A percentile compares a stretch with the other conserved stretches of the same genome.
Evolutionary conservation across 1,140 invertebrate species (phyloP).

Genomic region (Pseudobourletiella spinata): DNA sequence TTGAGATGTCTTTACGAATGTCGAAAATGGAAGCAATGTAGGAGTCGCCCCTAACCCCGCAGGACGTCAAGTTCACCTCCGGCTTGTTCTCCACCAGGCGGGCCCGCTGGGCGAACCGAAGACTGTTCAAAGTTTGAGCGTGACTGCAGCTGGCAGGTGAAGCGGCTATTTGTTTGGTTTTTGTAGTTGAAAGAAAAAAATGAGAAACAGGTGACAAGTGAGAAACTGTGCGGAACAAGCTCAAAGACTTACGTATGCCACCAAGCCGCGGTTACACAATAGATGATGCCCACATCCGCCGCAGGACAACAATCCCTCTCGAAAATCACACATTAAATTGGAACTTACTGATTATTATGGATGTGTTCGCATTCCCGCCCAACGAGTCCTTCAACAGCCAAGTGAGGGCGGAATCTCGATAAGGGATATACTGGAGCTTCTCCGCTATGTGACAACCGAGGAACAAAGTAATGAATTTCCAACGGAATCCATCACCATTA

Average conservation of each 20-base stretch:
- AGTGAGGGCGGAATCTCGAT: slow-evolving; percentile 63
- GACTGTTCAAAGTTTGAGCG: slow-evolving; percentile 59
- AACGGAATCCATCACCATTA: too few relatives aligned
- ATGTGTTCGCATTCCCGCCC: slow-evolving; percentile 54
- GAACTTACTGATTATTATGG: slow-evolving; percentile 53
- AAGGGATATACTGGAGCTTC: slow-evolving; percentile 52
- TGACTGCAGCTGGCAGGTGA: slow-evolving; percentile 58
- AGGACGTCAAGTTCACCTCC: slow-evolving; percentile 41
- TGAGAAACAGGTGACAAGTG: too few relatives aligned
- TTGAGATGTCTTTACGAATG: slow-evolving; percentile 31
- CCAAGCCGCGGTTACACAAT: too few relatives aligned
- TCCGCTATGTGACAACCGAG: slow-evolving; percentile 21
- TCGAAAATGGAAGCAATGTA: slow-evolving; percentile 29
- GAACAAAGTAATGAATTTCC: not conserved
- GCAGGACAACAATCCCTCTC: too few relatives aligned
- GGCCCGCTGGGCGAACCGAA: slow-evolving; percentile 58
- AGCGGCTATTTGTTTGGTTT: too few relatives aligned
- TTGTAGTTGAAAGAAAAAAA: too few relatives aligned
- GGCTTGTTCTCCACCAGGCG: slow-evolving; percentile 60
- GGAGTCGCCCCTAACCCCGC: not conserved
- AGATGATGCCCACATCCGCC: too few relatives aligned
- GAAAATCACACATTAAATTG: too few relatives aligned
- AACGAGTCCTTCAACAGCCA: slow-evolving; percentile 62
- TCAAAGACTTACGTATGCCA: too few relatives aligned
- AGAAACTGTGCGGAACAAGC: too few relatives aligned